phyloP scores from a whole-genome alignment of 1,140 invertebrate species.

The Pachypsylla venusta region DNA sequence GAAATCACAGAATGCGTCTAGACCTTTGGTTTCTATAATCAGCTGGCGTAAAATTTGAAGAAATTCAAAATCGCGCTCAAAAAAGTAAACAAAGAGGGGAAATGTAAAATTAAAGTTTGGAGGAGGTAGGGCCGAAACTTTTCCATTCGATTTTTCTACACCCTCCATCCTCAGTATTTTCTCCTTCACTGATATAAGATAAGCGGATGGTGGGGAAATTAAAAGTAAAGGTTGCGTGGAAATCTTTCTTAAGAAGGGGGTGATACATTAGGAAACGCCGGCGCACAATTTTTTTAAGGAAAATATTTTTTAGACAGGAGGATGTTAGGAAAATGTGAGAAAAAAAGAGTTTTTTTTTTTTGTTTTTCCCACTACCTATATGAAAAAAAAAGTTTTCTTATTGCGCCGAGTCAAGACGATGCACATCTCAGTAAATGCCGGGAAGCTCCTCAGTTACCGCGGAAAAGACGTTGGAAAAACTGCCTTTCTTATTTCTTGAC shows the following conservation, averaged over 20 bases:
- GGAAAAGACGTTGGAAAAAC: constrained; percentile 5
- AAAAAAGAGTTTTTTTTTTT: constrained; percentile 7
- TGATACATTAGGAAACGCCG: constrained; percentile 4
- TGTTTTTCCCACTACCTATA: not conserved
- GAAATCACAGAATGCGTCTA: not conserved
- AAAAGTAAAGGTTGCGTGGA: not conserved
- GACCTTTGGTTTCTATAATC: constrained; percentile 1
- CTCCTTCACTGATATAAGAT: not conserved
- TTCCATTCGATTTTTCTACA: not conserved
- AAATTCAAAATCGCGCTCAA: constrained; percentile 1
- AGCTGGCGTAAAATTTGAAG: too few relatives aligned
- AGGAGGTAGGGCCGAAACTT: not conserved
- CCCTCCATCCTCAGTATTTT: not conserved
- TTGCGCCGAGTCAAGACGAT: constrained; percentile 6
- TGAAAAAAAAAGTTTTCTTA: constrained; percentile 7
- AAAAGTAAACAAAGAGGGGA: constrained; percentile 1
- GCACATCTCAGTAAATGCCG: not conserved
- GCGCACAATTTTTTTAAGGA: constrained; percentile 8
- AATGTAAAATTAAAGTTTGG: not conserved
- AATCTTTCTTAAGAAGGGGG: constrained; percentile 2
- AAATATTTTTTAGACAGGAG: constrained; percentile 1
- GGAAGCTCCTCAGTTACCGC: constrained; percentile 1
- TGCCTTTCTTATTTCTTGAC: constrained; percentile 8
- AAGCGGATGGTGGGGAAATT: not conserved
- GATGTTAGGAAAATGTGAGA: constrained; percentile 8